These are phyloP conservation scores for Larimichthys polyactis DNA, from an alignment of 2,113 vertebrate genomes.

Conservation along the genomic window DNA sequence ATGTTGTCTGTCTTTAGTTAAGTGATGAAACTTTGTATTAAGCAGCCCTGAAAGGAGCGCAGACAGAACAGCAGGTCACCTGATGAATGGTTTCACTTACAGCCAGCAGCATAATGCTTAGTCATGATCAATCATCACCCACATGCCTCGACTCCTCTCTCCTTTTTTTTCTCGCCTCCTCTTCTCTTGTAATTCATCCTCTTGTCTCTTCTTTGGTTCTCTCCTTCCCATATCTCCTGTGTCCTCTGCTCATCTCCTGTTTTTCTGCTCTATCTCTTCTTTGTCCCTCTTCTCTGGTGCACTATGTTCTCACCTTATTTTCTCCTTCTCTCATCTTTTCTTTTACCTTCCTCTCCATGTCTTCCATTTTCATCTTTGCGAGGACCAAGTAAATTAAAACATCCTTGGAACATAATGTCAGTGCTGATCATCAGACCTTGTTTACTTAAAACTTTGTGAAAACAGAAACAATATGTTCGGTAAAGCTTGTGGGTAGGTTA, in stretches of 20 bases:
- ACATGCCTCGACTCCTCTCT: constrained; percentile 6
- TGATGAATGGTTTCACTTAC: constrained; percentile 66
- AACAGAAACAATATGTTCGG: not conserved
- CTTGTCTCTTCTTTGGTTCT: not conserved
- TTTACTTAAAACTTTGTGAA: not conserved
- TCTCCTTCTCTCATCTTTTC: not conserved
- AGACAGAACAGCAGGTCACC: constrained; percentile 42
- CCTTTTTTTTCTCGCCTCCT: not conserved
- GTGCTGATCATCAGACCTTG: not conserved
- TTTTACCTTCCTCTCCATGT: not conserved
- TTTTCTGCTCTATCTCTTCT: not conserved
- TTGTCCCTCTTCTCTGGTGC: not conserved
- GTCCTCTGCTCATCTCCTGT: not conserved
- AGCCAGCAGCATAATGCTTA: constrained; percentile 62
- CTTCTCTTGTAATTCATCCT: constrained; percentile 7
- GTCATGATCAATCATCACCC: constrained; percentile 63
- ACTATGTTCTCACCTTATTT: not conserved
- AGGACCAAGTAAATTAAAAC: constrained; percentile 8
- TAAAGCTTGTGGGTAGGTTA: not conserved
- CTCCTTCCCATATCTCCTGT: not conserved
- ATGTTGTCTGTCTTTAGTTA: constrained; percentile 11
- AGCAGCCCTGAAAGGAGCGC: constrained; percentile 37
- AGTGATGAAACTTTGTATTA: constrained; percentile 40
- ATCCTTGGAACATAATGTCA: too few species aligned
- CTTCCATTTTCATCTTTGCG: not conserved